Evolutionary conservation across 2,888 invertebrate genomes (phyloP).

Genomic region (Drosophila cyrtoloma): DNA sequence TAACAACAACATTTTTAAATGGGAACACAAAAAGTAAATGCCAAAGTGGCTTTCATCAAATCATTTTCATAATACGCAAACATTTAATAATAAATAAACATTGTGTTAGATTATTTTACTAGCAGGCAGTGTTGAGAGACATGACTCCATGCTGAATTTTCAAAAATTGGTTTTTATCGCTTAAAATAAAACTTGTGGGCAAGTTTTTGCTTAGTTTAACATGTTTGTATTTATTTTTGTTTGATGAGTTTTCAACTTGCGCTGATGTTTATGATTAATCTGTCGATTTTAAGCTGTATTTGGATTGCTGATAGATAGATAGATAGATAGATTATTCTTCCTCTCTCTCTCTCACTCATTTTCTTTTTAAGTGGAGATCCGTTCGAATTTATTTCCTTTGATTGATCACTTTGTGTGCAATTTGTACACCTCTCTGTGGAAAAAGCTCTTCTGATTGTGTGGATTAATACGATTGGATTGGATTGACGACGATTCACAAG

Average conservation of each 20-base stretch:
- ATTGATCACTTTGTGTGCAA: background rate
- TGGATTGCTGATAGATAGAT: background rate
- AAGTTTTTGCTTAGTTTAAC: background rate
- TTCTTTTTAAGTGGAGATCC: background rate
- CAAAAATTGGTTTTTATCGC: background rate
- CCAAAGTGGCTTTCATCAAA: background rate
- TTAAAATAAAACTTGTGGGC: background rate
- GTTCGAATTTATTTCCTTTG: background rate
- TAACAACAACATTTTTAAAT: background rate
- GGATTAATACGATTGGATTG: background rate
- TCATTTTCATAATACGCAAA: conserved; percentile 1
- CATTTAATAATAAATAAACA: conserved; percentile 9
- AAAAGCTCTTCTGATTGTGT: background rate
- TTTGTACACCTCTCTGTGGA: background rate
- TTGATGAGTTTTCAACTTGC: background rate
- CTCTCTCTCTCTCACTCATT: background rate
- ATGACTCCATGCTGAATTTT: background rate
- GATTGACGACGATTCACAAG: background rate
- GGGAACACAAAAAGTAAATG: background rate
- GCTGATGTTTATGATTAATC: background rate
- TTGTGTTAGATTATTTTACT: conserved; percentile 12
- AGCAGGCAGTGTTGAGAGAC: background rate
- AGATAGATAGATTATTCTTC: background rate
- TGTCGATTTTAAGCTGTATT: background rate
- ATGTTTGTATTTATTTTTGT: background rate